phyloP scores from a whole-genome alignment of 2,797 vertebrate genomes.

The Tauraco hartlaubi region DNA sequence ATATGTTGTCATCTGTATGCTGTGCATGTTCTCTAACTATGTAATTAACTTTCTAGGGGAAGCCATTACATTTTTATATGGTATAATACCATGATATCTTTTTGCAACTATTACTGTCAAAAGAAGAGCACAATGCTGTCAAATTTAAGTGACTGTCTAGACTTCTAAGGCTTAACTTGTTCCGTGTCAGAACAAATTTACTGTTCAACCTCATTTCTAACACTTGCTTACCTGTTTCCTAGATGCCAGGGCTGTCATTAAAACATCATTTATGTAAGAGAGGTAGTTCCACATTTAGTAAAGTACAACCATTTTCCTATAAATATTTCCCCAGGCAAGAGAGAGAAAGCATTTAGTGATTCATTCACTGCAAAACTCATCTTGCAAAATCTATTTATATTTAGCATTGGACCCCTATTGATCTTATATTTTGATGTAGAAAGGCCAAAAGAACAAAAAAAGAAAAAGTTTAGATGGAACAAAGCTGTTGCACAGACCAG shows the following conservation, averaged over 20 bases:
- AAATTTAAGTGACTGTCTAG: slow-evolving; percentile 2
- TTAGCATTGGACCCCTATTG: rapidly evolving
- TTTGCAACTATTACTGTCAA: not conserved
- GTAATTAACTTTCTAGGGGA: not conserved
- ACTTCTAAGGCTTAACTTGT: not conserved
- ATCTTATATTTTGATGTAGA: not conserved
- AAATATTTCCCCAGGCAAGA: not conserved
- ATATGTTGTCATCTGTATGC: not conserved
- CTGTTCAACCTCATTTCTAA: not conserved
- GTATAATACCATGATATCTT: not conserved
- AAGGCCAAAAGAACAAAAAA: not conserved
- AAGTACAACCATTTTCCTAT: not conserved
- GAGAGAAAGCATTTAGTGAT: not conserved
- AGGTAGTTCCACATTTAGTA: not conserved
- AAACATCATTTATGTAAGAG: not conserved
- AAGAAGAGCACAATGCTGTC: not conserved
- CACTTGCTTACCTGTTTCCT: not conserved
- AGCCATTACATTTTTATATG: not conserved
- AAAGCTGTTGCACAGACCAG: not conserved
- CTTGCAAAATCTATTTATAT: not conserved
- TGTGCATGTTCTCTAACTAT: not conserved
- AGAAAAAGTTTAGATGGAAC: not conserved
- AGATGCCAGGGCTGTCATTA: not conserved
- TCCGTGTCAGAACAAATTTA: slow-evolving; percentile 10
- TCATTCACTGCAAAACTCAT: not conserved